Conservation (phyloP, 2,888 invertebrate species). For the Dasypolia templi region DNA sequence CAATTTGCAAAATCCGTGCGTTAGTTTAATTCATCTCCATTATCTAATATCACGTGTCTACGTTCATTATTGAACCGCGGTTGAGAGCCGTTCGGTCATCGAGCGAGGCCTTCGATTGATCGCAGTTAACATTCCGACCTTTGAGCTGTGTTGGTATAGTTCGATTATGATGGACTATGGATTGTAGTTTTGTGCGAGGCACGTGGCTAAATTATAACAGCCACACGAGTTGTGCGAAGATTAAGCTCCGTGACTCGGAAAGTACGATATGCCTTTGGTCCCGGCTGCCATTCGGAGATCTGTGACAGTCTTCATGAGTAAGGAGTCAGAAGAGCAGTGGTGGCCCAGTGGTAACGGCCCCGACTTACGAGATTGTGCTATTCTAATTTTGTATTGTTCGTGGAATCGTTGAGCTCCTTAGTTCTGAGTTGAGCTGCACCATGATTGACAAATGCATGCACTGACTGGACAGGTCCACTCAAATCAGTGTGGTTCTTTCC, state of each 20-base stretch:
- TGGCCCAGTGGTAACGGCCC: no score
- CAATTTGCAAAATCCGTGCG: not conserved
- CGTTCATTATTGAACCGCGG: slow-evolving; percentile 4
- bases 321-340: no score
- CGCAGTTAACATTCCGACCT: slow-evolving; percentile 17
- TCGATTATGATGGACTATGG: not conserved
- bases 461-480: no score
- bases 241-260: not conserved
- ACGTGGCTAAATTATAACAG: not conserved
- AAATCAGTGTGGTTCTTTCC: no score
- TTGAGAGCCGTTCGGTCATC: not conserved
- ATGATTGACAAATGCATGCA: no score
- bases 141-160: not conserved
- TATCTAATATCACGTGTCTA: slow-evolving; percentile 41
- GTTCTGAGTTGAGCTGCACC: no score
- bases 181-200: not conserved
- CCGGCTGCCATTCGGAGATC: not conserved
- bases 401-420: no score
- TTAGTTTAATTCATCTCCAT: not conserved
- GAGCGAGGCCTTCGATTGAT: slow-evolving; percentile 17
- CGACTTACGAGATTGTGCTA: no score
- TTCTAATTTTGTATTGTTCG: no score
- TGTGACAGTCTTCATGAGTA: no score
- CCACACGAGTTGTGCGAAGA: not conserved
- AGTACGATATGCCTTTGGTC: not conserved